Percentiles rank a stretch among this genome's conserved stretches.
These are phyloP conservation scores for Anoura caudifer DNA, from an alignment of 2,113 vertebrate species.

Conservation along the genomic window DNA sequence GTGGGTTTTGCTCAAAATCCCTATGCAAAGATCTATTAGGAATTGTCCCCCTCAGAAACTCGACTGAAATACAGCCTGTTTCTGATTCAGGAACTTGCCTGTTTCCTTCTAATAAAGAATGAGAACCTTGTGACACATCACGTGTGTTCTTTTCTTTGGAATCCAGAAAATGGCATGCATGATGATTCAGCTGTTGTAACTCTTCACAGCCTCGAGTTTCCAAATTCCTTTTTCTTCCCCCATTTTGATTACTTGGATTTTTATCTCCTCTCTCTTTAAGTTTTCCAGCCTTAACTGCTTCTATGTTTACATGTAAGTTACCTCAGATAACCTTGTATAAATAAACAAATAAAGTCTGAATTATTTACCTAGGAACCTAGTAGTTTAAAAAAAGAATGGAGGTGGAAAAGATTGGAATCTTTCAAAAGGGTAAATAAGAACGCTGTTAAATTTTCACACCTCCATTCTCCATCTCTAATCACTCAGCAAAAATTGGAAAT, in stretches of 20 bases:
- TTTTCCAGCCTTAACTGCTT: background rate
- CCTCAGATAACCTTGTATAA: background rate
- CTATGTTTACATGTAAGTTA: background rate
- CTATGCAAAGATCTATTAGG: background rate
- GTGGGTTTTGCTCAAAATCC: background rate
- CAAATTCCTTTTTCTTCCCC: background rate
- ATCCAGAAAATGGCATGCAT: background rate
- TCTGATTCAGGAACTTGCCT: background rate
- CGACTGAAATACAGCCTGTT: background rate
- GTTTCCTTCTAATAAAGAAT: background rate
- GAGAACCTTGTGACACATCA: background rate
- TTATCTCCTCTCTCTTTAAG: background rate
- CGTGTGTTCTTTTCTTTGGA: background rate
- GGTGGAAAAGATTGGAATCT: background rate
- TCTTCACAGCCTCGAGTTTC: background rate
- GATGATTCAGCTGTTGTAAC: background rate
- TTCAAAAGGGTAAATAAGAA: background rate
- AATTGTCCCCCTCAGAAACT: background rate
- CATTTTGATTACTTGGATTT: background rate
- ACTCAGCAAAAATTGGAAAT: background rate
- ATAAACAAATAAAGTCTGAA: conserved; percentile 19
- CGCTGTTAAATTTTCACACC: background rate
- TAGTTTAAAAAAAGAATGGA: background rate
- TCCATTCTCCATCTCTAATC: background rate
- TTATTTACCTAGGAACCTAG: background rate